These are phyloP conservation scores for Sebastes miniatus DNA, from an alignment of 2,797 vertebrate genomes.

Conservation along the genomic window DNA sequence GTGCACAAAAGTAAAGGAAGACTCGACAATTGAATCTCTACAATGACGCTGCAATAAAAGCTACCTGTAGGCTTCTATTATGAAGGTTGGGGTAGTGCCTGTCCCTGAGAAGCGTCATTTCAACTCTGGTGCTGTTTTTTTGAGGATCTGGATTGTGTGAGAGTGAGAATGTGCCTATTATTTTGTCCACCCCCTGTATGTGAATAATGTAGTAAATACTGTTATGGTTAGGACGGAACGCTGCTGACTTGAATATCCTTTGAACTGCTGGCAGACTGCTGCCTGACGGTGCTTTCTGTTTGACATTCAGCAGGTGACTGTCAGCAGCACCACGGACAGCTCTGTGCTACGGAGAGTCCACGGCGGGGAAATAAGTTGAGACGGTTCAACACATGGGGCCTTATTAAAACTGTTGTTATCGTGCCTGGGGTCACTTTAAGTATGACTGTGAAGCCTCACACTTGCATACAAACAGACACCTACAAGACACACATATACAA, in stretches of 20 bases:
- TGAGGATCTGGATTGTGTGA: not conserved
- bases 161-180: not conserved
- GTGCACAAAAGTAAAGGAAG: not conserved
- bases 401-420: conserved; percentile 59
- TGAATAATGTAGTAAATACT: conserved; percentile 14
- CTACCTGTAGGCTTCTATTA: not conserved
- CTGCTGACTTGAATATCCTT: conserved; percentile 41
- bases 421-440: conserved; percentile 39
- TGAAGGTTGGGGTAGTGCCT: not conserved
- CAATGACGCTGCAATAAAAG: not conserved
- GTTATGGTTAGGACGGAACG: conserved; percentile 1
- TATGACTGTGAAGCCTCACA: conserved; percentile 9
- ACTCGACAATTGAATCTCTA: not conserved
- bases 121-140: not conserved
- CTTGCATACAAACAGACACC: conserved; percentile 36
- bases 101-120: not conserved
- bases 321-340: conserved; percentile 62
- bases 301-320: conserved; percentile 68
- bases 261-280: conserved; percentile 34
- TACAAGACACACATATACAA: conserved; percentile 4
- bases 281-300: conserved; percentile 37
- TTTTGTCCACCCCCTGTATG: conserved; percentile 2
- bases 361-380: conserved; percentile 29
- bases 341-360: conserved; percentile 48
- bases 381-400: conserved; percentile 38